These are phyloP conservation scores for Lycopodina hypogea DNA, from an alignment of 37 sponge, comb jelly and placozoan genomes.

Conservation along the genomic window DNA sequence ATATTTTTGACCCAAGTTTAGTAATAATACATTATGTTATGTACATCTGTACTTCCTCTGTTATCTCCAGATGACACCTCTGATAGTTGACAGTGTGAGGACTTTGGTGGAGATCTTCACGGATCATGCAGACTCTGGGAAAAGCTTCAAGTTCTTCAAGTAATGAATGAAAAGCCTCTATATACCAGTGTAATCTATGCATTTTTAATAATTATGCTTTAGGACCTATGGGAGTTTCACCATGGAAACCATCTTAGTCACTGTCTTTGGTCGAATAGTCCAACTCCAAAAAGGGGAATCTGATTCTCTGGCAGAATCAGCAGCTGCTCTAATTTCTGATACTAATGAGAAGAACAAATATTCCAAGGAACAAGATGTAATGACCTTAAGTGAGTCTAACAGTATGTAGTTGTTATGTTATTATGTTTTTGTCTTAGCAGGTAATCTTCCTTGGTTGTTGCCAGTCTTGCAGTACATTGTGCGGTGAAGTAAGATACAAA, in stretches of 20 bases:
- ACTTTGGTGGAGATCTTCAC: slow-evolving; percentile 22
- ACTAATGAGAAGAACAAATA: slow-evolving; percentile 1
- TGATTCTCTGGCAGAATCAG: slow-evolving; percentile 50
- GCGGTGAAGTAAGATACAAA: not conserved
- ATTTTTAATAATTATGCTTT: slow-evolving; percentile 7
- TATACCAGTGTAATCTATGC: slow-evolving; percentile 13
- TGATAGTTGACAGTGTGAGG: slow-evolving; percentile 40
- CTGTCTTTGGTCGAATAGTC: slow-evolving; percentile 55
- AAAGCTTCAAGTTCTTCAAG: slow-evolving; percentile 44
- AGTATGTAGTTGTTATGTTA: too few species aligned
- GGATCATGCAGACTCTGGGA: slow-evolving; percentile 19
- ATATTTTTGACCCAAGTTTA: too few species aligned
- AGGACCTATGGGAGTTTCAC: slow-evolving; percentile 40
- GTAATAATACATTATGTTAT: too few species aligned
- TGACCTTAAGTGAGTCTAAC: not conserved
- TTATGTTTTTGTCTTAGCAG: not conserved
- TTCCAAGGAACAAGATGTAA: not conserved
- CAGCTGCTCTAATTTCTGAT: slow-evolving; percentile 8
- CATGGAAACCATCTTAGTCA: slow-evolving; percentile 71
- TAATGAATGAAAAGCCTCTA: not conserved
- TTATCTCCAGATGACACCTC: slow-evolving; percentile 57
- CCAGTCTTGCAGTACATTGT: slow-evolving; percentile 5
- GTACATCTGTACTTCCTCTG: not conserved
- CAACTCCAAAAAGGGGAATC: slow-evolving; percentile 36
- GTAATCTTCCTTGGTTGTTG: slow-evolving; percentile 28